Conservation (phyloP, 2,113 vertebrate genomes). For the Oreochromis spilurus region DNA sequence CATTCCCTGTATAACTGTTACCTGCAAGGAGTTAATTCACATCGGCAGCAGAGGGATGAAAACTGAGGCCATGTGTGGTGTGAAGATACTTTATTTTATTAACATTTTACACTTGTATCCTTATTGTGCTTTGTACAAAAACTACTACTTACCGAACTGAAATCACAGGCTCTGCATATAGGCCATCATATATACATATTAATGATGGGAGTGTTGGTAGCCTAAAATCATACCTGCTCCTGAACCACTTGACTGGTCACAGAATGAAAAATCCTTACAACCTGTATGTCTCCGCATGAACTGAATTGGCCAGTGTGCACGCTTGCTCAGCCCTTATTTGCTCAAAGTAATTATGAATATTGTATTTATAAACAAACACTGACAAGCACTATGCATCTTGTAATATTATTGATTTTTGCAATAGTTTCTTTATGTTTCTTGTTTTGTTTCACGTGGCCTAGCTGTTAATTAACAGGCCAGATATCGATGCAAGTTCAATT, state of each 20-base stretch:
- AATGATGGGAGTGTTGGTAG: neutral
- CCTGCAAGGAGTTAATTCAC: neutral
- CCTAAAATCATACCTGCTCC: neutral
- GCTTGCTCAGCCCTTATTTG: neutral
- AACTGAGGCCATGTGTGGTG: neutral
- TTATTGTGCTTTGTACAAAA: neutral
- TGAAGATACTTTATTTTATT: neutral
- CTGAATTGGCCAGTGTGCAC: neutral
- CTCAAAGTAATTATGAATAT: neutral
- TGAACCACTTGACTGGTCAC: neutral
- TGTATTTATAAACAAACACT: neutral
- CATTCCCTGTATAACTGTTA: neutral
- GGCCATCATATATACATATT: neutral
- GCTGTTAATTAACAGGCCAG: slow-evolving; percentile 16
- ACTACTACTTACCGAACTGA: neutral
- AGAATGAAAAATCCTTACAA: neutral
- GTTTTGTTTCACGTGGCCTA: neutral
- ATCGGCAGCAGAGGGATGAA: neutral
- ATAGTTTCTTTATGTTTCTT: neutral
- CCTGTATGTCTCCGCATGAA: neutral
- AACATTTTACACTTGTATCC: neutral
- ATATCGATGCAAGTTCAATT: neutral
- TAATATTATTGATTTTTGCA: neutral
- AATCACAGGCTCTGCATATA: neutral
- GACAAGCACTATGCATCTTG: neutral